Percentiles rank a stretch among this genome's conserved stretches.
These are phyloP conservation scores for Drosophila littoralis DNA, from an alignment of 1,140 invertebrate species.

Conservation along the genomic window DNA sequence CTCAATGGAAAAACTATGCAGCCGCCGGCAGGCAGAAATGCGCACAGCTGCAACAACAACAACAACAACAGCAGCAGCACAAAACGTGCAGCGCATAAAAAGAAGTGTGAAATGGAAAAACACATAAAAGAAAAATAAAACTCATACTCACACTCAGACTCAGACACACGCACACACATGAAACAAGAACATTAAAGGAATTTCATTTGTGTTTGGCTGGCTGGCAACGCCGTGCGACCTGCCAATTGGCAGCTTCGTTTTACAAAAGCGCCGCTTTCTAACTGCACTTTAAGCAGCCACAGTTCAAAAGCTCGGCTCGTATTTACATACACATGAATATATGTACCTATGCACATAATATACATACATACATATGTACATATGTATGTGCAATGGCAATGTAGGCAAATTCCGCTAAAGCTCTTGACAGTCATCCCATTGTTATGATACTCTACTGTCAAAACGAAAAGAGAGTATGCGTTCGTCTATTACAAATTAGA, in stretches of 20 bases:
- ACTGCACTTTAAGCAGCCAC: slow-evolving; percentile 14
- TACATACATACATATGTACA: neutral
- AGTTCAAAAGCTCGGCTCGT: neutral
- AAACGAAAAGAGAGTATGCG: neutral
- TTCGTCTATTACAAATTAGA: no score
- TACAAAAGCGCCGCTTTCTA: slow-evolving; percentile 21
- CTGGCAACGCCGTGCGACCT: slow-evolving; percentile 27
- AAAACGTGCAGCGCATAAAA: slow-evolving; percentile 55
- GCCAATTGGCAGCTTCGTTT: slow-evolving; percentile 33
- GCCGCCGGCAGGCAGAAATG: slow-evolving; percentile 42
- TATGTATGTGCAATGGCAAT: slow-evolving; percentile 20
- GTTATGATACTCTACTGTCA: neutral
- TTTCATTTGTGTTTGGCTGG: slow-evolving; percentile 44
- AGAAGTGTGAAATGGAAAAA: slow-evolving; percentile 60
- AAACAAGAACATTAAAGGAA: slow-evolving; percentile 46
- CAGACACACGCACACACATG: slow-evolving; percentile 10
- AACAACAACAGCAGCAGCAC: slow-evolving; percentile 4
- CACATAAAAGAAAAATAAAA: slow-evolving; percentile 35
- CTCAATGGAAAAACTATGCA: slow-evolving; percentile 47
- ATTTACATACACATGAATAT: neutral
- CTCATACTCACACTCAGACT: slow-evolving; percentile 3
- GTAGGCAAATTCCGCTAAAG: slow-evolving; percentile 36
- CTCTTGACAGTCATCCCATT: slow-evolving; percentile 27
- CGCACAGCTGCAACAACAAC: slow-evolving; percentile 48
- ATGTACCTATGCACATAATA: neutral